Evolutionary conservation across 2,113 vertebrate genomes (phyloP), one percentile per base, ranked within the genome.

Genomic region (Seriola dumerili): DNA sequence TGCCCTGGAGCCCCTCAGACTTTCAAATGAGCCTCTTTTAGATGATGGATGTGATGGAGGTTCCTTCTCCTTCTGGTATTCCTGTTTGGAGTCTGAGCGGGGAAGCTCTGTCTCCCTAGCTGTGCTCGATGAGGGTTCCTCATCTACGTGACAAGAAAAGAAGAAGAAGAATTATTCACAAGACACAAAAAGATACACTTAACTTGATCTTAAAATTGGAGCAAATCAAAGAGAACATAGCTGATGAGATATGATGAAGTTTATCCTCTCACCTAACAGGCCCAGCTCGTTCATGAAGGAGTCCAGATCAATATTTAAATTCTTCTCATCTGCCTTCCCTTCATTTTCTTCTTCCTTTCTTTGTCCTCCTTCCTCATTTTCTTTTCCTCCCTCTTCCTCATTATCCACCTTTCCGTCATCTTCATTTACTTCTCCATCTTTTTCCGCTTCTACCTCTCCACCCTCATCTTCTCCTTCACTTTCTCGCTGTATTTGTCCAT

Each of bases 261-360:
- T 12, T 68, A 21, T 63, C 21, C 5, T 70, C 91, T 92, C 32
- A 94, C 94, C 94, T 80, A 91, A 76, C 52, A 94, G 66, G 34
- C 85, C 90, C 32, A 93, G 11, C 50, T 91, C 82, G 0, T 32
- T 73, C 91, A 94, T 91, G 54, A 94, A 68, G 42, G 68, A 3
- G 57, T 94, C 94, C 81, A 94, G 71, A 85, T 94, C 90, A 12
- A 93, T 36, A 42, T 61, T 29, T 19, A 61, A 58, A 19, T 38
- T 66, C 34, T 5, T 13, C 29, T 84, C 86, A 23, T 65, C 58
- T 40, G 17, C 21, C 29, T 48, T 54, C 17, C 25, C 62, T 36
- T 87, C 70, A 10, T 70, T 63, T 62, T 82, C 61, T 23, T 76
- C 50, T 11, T 81, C 78, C 14, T 73, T 54, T 59, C 0, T 23